phyloP scores from a whole-genome alignment of 2,888 invertebrate genomes.

The Eumacrocentrus americanus region DNA sequence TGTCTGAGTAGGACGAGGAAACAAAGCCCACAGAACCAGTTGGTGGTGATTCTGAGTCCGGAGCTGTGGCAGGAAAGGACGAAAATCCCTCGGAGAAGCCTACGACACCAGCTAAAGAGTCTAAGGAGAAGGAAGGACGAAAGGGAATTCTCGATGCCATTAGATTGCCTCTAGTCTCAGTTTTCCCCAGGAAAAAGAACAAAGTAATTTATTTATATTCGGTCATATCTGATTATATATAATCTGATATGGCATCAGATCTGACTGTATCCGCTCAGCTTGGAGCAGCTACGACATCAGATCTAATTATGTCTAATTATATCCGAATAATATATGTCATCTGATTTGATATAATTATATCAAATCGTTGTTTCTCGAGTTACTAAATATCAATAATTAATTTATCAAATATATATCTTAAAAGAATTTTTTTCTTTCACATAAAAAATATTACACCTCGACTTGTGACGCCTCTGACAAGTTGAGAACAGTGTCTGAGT shows the following conservation, averaged over 20 bases:
- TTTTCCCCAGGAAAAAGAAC: slow-evolving; percentile 58
- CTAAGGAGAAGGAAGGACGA: slow-evolving; percentile 40
- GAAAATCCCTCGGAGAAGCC: slow-evolving; percentile 48
- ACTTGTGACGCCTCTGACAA: neutral
- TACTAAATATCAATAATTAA: no score
- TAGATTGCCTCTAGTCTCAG: slow-evolving; percentile 68
- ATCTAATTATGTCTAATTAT: no score
- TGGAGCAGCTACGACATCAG: no score
- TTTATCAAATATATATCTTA: no score
- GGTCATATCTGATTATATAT: no score
- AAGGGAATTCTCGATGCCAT: slow-evolving; percentile 68
- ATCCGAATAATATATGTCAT: no score
- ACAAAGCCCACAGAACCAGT: slow-evolving; percentile 29
- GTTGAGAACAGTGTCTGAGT: slow-evolving; percentile 16
- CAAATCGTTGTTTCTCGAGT: no score
- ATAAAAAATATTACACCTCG: neutral
- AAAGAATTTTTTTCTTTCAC: neutral
- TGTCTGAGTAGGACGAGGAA: slow-evolving; percentile 12
- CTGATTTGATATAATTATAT: no score
- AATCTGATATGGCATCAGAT: no score
- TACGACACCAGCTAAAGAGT: slow-evolving; percentile 49
- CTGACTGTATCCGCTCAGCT: no score
- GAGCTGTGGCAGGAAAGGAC: slow-evolving; percentile 46
- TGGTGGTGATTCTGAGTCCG: slow-evolving; percentile 36
- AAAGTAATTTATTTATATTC: no score